Base-by-base conservation (phyloP, 1,140 invertebrate species). In the Danaus plexippus region DNA sequence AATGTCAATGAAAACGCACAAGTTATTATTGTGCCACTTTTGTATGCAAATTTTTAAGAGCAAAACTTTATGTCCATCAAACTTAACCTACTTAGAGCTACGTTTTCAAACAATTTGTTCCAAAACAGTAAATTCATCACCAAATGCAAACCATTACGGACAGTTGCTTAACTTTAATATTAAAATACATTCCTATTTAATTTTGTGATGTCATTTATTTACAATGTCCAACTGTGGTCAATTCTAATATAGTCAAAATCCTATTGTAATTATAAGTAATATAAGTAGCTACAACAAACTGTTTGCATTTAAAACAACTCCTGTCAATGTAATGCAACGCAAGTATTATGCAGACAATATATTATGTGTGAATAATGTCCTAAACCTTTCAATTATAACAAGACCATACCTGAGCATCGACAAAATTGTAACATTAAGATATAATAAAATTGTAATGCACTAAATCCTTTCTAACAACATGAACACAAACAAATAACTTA, bases 141-240 rank as follows among this genome's bases (percentile, higher is more conserved):
- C 69, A 78, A 68, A 66, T 72, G 59, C 55, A 71, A 75, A 65
- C 63, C 56, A 54, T 67, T 63, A 54, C 50, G 42, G 15, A 49
- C 64, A 67, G 66, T 68, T 60, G 43, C 46, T 55, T 47, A 53
- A 64, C 63, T 62, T 58, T 63, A 42, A 50, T 47, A 48, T 59
- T 32, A 59, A 68, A 69, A 66, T 69, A 67, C 52, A 67, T 61
- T 66, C 22, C 22, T 32, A 32, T 32, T 66, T 52, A 67, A 67
- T 54, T 61, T 75, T 85, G 79, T 85, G 79, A 85, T 85, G 81
- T 73, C 69, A 69, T 59, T 71, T 84, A 84, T 84, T 79, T 84
- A 84, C 80, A 83, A 70, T 50, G 59, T 64, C 60, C 59, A 52
- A 52, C 64, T 59, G 55, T 61, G 65, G 9, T 64, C 54, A 54